Conservation (phyloP, 2,797 vertebrate genomes). For the Emydoidea blandingii region DNA sequence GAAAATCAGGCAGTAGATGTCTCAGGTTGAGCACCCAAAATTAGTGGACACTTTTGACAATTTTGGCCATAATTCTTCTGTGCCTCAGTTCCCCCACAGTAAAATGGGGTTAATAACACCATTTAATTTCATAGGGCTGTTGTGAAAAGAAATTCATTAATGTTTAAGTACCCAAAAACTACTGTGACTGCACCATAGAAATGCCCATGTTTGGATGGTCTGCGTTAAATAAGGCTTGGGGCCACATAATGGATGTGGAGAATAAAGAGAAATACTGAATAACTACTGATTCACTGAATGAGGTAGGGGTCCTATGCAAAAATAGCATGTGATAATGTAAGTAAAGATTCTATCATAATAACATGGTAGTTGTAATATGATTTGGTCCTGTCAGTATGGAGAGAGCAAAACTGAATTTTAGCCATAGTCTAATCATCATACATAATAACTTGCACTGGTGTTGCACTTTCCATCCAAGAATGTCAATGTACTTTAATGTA, state of each 20-base stretch:
- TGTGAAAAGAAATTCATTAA: not conserved
- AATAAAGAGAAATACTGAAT: not conserved
- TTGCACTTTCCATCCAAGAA: not conserved
- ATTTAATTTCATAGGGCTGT: not conserved
- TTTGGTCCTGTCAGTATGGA: not conserved
- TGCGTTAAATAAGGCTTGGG: not conserved
- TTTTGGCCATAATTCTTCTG: not conserved
- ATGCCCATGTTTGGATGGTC: not conserved
- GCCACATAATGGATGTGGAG: not conserved
- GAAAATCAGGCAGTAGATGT: not conserved
- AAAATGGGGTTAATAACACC: not conserved
- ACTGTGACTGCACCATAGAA: not conserved
- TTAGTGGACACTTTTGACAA: not conserved
- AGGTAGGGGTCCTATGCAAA: not conserved
- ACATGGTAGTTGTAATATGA: too few species aligned
- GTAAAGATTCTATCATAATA: not conserved
- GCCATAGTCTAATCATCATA: not conserved
- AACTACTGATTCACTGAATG: not conserved
- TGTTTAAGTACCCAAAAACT: not conserved
- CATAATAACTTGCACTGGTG: not conserved
- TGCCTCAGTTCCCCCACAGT: not conserved
- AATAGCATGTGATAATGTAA: not conserved
- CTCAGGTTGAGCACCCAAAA: not conserved
- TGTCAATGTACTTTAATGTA: not conserved
- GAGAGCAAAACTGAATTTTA: not conserved